Percentiles rank a stretch among this genome's conserved stretches.
Conservation (phyloP, 2,797 vertebrate species). For the Pelodytes ibericus region DNA sequence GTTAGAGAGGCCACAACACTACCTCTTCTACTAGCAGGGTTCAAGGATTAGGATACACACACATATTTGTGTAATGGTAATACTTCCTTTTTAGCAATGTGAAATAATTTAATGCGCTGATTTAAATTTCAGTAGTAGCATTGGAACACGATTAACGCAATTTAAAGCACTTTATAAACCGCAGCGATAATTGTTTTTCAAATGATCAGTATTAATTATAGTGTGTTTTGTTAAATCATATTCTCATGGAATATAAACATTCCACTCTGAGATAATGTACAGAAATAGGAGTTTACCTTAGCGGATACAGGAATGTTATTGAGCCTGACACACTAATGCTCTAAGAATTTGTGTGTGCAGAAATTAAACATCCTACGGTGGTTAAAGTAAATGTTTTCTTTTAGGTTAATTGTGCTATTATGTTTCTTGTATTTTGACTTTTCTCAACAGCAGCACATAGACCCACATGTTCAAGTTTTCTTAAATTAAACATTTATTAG, state of each 20-base stretch:
- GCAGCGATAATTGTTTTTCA: too few relatives aligned
- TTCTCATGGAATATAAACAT: not conserved
- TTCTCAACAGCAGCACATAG: not conserved
- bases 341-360: not conserved
- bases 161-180: too few relatives aligned
- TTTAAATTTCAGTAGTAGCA: too few relatives aligned
- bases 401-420: not conserved
- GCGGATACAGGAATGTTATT: not conserved
- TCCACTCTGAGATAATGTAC: not conserved
- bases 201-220: too few relatives aligned
- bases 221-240: too few relatives aligned
- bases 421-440: not conserved
- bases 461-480: not conserved
- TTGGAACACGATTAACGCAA: too few relatives aligned
- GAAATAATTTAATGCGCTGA: too few relatives aligned
- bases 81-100: too few relatives aligned
- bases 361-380: not conserved
- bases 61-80: too few relatives aligned
- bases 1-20: too few relatives aligned
- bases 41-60: too few relatives aligned
- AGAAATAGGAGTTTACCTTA: not conserved
- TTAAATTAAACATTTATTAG: not conserved
- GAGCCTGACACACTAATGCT: not conserved
- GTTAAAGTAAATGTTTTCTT: slow-evolving; percentile 1
- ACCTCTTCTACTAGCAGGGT: too few relatives aligned